A percentile compares a stretch with the other conserved stretches of the same genome.
Evolutionary conservation across 1,140 invertebrate genomes (phyloP).

Genomic region (Caenorhabditis remanei): DNA sequence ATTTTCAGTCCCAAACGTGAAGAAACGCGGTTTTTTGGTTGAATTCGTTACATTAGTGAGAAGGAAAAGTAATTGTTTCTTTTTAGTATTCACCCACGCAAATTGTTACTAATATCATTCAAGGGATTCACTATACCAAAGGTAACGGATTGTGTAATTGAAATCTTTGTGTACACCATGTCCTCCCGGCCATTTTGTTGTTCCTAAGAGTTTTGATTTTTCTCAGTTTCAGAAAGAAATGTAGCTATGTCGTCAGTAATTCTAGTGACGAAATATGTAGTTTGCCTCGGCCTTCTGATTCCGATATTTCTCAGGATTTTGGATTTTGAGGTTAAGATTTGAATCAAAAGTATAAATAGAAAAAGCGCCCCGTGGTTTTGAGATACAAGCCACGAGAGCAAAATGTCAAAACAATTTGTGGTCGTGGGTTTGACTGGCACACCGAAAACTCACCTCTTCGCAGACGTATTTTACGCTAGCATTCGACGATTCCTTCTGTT

Average conservation of each 20-base stretch:
- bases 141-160: background rate
- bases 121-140: background rate
- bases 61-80: background rate
- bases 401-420: slow-evolving; percentile 12
- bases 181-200: background rate
- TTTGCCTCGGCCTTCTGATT: too few species aligned
- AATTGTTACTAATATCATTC: background rate
- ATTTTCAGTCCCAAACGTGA: background rate
- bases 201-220: background rate
- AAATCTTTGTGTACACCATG: background rate
- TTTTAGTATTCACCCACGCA: too few species aligned
- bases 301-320: too few species aligned
- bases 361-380: too few species aligned
- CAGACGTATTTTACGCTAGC: slow-evolving; percentile 53
- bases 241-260: background rate
- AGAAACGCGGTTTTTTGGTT: background rate
- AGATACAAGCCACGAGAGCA: too few species aligned
- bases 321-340: too few species aligned
- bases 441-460: slow-evolving; percentile 46
- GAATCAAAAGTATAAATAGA: too few species aligned
- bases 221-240: background rate
- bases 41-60: too few species aligned
- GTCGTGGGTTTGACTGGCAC: background rate
- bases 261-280: background rate
- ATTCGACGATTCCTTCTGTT: slow-evolving; percentile 33